Evolutionary conservation across 2,113 vertebrate genomes (phyloP).

Genomic region (Pangasianodon gigas): DNA sequence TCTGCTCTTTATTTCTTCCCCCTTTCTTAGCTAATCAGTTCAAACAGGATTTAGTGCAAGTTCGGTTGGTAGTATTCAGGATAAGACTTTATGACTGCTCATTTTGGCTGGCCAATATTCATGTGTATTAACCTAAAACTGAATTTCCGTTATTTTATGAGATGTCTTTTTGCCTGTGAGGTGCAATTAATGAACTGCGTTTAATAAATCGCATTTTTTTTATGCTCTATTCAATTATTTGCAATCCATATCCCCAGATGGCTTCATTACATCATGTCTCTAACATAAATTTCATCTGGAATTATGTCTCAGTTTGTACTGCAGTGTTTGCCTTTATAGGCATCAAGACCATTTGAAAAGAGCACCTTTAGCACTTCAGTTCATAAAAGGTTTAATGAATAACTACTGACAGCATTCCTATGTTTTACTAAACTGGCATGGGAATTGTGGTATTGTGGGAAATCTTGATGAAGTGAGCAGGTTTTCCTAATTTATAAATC

Average conservation of each 20-base stretch:
- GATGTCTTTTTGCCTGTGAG: not conserved
- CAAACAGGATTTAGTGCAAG: not conserved
- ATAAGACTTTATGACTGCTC: not conserved
- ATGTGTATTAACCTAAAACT: not conserved
- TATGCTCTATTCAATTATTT: not conserved
- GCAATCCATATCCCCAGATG: not conserved
- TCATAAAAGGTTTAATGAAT: not conserved
- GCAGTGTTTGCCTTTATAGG: not conserved
- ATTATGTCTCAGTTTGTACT: not conserved
- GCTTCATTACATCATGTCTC: not conserved
- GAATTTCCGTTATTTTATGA: not conserved
- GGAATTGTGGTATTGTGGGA: conserved; percentile 22
- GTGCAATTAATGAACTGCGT: not conserved
- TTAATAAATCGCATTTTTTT: not conserved
- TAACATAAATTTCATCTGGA: not conserved
- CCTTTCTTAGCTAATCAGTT: not conserved
- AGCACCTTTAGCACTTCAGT: not conserved
- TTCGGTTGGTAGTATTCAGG: not conserved
- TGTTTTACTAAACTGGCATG: conserved; percentile 13
- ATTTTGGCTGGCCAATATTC: not conserved
- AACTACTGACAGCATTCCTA: not conserved
- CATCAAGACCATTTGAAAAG: not conserved
- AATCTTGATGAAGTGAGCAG: conserved; percentile 10
- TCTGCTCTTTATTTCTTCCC: too few relatives aligned
- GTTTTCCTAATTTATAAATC: conserved; percentile 19